These are phyloP conservation scores for Heliocidaris erythrogramma DNA, from an alignment of 35 echinoderm and acorn worm species.

Conservation along the genomic window DNA sequence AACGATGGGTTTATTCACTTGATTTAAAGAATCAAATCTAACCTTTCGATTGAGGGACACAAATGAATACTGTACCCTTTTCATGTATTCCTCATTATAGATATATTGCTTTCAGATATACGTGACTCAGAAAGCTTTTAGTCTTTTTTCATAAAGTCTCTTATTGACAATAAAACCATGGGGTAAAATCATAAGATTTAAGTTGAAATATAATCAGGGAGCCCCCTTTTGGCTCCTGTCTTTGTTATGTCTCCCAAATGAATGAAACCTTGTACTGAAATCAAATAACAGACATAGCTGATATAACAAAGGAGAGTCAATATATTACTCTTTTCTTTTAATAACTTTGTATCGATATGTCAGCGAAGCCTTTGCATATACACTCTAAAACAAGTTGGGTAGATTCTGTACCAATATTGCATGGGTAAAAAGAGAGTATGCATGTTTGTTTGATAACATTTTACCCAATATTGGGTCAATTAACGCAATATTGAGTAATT, in stretches of 20 bases:
- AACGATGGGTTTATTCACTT: not conserved
- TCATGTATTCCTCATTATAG: not conserved
- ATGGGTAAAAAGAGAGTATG: too few relatives aligned
- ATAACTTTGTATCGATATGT: too few relatives aligned
- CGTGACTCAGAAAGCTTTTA: not conserved
- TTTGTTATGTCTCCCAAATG: not conserved
- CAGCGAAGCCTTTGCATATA: too few relatives aligned
- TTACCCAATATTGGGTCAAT: too few relatives aligned
- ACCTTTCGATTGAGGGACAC: not conserved
- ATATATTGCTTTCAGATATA: not conserved
- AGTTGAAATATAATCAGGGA: not conserved
- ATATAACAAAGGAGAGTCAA: not conserved
- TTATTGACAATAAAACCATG: not conserved
- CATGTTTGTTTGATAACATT: too few relatives aligned
- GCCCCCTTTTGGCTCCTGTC: not conserved
- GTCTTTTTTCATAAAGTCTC: not conserved
- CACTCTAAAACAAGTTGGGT: too few relatives aligned
- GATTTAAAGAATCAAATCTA: constrained; percentile 4
- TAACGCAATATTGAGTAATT: too few relatives aligned
- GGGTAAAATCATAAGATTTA: not conserved
- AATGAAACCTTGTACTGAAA: not conserved
- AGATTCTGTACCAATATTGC: too few relatives aligned
- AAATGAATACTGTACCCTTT: not conserved
- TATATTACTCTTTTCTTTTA: not conserved
- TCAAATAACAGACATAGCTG: not conserved